Evolutionary conservation across 2,113 vertebrate species (phyloP).

Genomic region (Platysternon megacephalum): DNA sequence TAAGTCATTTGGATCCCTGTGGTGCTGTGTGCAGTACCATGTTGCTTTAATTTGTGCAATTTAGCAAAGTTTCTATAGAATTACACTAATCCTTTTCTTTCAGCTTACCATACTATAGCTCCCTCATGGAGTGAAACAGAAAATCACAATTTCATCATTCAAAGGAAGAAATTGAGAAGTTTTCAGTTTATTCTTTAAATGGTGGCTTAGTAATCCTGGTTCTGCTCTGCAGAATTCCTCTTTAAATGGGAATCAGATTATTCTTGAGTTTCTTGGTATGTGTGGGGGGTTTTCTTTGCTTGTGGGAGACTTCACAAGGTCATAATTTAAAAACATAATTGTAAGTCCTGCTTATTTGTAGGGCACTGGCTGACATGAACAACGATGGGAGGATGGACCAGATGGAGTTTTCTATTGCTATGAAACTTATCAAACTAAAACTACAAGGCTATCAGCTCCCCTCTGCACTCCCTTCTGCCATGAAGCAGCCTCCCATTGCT

Average conservation of each 20-base stretch:
- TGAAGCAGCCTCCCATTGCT: conserved; percentile 90
- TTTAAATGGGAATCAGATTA: neutral
- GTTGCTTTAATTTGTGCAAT: neutral
- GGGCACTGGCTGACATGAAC: conserved; percentile 98
- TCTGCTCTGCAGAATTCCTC: neutral
- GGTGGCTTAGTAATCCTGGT: neutral
- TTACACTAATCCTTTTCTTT: neutral
- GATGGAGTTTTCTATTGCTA: conserved; percentile 97
- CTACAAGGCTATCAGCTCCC: conserved; percentile 96
- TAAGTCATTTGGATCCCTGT: neutral
- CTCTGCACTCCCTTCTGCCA: conserved; percentile 88
- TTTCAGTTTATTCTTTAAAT: neutral
- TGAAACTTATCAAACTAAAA: conserved; percentile 99
- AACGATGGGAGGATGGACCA: conserved; percentile 97
- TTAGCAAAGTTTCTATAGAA: conserved; percentile 6
- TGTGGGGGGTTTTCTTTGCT: rapidly evolving
- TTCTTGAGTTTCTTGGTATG: neutral
- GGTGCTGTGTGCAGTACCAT: neutral
- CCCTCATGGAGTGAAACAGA: neutral
- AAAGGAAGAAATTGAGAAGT: neutral
- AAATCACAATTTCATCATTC: neutral
- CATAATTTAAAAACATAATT: neutral
- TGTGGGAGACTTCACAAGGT: neutral
- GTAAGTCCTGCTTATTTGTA: conserved; percentile 47
- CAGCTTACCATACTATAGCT: neutral